A percentile compares a stretch with the other conserved stretches of the same genome.
phyloP scores from a whole-genome alignment of 2,113 vertebrate species.

The Gambusia affinis region DNA sequence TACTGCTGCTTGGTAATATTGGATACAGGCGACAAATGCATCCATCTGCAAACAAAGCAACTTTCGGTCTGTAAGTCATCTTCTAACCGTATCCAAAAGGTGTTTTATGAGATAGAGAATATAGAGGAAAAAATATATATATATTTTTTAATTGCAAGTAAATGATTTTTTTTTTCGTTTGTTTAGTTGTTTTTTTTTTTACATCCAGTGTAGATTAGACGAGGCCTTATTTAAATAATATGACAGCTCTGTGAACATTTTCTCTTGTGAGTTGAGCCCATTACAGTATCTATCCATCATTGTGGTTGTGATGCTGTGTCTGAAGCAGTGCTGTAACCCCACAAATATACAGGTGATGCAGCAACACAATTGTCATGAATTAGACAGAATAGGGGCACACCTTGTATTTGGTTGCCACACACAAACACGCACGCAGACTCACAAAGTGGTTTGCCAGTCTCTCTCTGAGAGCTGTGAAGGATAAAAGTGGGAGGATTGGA shows the following conservation, averaged over 20 bases:
- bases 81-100: neutral
- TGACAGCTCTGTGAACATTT: neutral
- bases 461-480: constrained; percentile 29
- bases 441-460: constrained; percentile 42
- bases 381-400: constrained; percentile 24
- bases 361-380: constrained; percentile 40
- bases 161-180: neutral
- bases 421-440: neutral
- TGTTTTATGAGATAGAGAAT: neutral
- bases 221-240: neutral
- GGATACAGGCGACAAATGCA: neutral
- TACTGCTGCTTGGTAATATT: too few species aligned
- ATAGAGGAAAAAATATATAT: too few species aligned
- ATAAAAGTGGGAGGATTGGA: constrained; percentile 46
- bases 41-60: neutral
- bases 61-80: too few species aligned
- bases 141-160: neutral
- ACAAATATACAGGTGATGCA: constrained; percentile 26
- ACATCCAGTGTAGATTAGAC: neutral
- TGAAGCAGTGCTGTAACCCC: constrained; percentile 13
- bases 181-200: neutral
- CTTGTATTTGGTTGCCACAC: constrained; percentile 12
- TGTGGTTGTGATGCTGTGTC: constrained; percentile 13
- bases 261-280: neutral
- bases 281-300: constrained; percentile 10